A percentile compares a stretch with the other conserved stretches of the same genome.
These are phyloP conservation scores for Exephanes ischioxanthus DNA, from an alignment of 2,888 invertebrate genomes.

Conservation along the genomic window DNA sequence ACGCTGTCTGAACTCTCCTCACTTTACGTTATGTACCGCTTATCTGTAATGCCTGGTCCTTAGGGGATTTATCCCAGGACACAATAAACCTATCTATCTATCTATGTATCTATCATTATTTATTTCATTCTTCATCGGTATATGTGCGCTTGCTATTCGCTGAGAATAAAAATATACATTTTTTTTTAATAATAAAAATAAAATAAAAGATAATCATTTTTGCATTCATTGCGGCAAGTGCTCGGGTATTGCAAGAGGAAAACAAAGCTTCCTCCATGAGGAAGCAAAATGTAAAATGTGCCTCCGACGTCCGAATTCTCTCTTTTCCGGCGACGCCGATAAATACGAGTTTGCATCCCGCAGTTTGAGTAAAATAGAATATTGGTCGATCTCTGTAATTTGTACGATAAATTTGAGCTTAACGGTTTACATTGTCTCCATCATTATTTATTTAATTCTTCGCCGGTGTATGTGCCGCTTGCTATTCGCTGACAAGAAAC, in stretches of 20 bases:
- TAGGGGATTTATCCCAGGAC: no score
- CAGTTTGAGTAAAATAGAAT: constrained; percentile 46
- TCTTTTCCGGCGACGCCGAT: constrained; percentile 8
- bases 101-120: no score
- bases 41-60: no score
- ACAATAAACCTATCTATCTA: no score
- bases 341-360: constrained; percentile 43
- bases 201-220: background rate
- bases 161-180: background rate
- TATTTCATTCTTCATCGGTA: constrained; percentile 11
- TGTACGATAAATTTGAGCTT: constrained; percentile 46
- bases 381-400: constrained; percentile 56
- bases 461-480: background rate
- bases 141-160: background rate
- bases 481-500: constrained; percentile 1
- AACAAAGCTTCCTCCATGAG: no score
- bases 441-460: background rate
- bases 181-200: background rate
- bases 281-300: constrained; percentile 32
- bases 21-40: background rate
- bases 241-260: constrained; percentile 30
- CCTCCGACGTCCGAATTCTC: background rate
- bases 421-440: constrained; percentile 16
- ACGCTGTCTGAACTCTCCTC: no score
- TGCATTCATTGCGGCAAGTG: constrained; percentile 35